These are phyloP conservation scores for Ranitomeya imitator DNA, from an alignment of 2,113 vertebrate genomes.

Conservation along the genomic window DNA sequence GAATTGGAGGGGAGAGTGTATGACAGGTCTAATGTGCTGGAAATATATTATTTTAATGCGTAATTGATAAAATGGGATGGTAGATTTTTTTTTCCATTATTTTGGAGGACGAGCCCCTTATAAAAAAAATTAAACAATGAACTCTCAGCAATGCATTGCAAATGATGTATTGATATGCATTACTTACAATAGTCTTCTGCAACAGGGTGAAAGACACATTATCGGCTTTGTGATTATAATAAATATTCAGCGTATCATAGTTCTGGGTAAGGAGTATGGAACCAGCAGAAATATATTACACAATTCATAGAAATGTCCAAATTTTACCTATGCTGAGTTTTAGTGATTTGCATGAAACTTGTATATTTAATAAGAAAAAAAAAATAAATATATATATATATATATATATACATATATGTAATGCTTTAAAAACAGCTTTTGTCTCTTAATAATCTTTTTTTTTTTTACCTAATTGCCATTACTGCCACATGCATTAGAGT, in stretches of 20 bases:
- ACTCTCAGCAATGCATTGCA: not conserved
- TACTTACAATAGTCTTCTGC: not conserved
- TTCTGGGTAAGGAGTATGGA: not conserved
- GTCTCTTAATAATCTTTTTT: slow-evolving; percentile 95
- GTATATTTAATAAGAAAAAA: not conserved
- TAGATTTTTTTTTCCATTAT: not conserved
- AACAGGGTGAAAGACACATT: not conserved
- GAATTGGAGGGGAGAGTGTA: no score
- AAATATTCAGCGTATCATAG: not conserved
- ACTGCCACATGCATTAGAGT: slow-evolving; percentile 91
- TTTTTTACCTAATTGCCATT: slow-evolving; percentile 93
- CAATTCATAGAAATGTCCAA: not conserved
- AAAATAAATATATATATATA: slow-evolving; percentile 60
- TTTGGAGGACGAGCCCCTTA: not conserved
- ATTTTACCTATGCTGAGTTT: not conserved
- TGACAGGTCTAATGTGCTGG: not conserved
- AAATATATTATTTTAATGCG: not conserved
- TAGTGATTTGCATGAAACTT: not conserved
- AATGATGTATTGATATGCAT: not conserved
- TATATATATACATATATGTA: slow-evolving; percentile 74
- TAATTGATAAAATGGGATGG: not conserved
- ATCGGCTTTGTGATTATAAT: not conserved
- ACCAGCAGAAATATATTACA: not conserved
- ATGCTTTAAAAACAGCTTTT: slow-evolving; percentile 87
- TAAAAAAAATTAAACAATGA: not conserved